A percentile compares a stretch with the other conserved stretches of the same genome.
Evolutionary conservation across 2,888 invertebrate genomes (phyloP).

Genomic region (Lacanobia wlatinum): DNA sequence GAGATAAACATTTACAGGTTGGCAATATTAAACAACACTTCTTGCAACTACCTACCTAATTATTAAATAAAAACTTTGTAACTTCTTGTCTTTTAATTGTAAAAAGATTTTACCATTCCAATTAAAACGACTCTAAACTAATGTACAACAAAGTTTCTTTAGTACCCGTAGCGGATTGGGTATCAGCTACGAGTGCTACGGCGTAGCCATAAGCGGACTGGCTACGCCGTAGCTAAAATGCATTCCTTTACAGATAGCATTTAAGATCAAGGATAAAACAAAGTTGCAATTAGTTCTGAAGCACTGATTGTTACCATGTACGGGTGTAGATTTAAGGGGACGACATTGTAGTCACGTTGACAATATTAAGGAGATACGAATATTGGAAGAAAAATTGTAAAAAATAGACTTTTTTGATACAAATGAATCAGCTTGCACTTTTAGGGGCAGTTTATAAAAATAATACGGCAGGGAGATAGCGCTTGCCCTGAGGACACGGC

Average conservation of each 20-base stretch:
- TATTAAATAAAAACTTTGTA: too few species aligned
- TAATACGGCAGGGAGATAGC: too few species aligned
- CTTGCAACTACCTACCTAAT: too few species aligned
- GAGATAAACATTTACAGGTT: too few species aligned
- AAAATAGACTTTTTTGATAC: neutral
- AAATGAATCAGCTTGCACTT: neutral
- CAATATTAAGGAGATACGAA: neutral
- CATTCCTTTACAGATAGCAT: slow-evolving; percentile 13
- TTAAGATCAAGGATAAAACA: slow-evolving; percentile 21
- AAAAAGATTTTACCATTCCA: too few species aligned
- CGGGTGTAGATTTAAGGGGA: slow-evolving; percentile 11
- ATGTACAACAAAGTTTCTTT: neutral
- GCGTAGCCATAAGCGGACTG: slow-evolving; percentile 15
- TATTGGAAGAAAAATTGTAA: neutral
- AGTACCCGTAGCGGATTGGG: slow-evolving; percentile 2
- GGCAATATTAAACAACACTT: too few species aligned
- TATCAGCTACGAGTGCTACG: slow-evolving; percentile 19
- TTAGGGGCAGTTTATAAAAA: neutral
- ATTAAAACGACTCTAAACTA: neutral
- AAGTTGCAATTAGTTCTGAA: slow-evolving; percentile 34
- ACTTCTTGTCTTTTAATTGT: too few species aligned
- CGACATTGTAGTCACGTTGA: neutral
- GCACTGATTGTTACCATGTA: slow-evolving; percentile 19
- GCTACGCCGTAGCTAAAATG: slow-evolving; percentile 44
- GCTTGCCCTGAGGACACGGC: too few species aligned